Base-by-base conservation (phyloP, 2,113 vertebrate species). In the Semicossyphus pulcher region DNA sequence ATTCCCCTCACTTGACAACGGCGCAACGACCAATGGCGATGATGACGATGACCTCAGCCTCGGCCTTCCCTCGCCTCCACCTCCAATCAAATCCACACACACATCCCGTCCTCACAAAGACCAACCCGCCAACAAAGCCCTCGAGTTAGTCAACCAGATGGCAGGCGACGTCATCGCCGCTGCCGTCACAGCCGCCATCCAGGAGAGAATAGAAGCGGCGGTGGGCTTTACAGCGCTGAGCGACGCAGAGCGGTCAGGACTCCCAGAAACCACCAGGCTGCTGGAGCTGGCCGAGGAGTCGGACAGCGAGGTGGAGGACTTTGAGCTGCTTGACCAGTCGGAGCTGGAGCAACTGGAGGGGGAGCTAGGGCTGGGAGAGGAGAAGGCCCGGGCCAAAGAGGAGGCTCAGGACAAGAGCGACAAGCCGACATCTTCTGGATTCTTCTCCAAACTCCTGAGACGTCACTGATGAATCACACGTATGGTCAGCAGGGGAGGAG, bases 291-390 rank as follows among this genome's bases (percentile, higher is more conserved):
- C 68, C 0, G 95, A 97, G 76, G 96, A 98, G 74, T 96, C 97
- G 44, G 98, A 98, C 91, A 94, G 95, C 4, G 98, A 99, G 36
- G 95, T 96, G 66, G 97, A 99, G 86, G 98, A 98, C 93, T 99
- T 99, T 90, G 98, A 99, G 95, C 94, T 99, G 81, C 94, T 99
- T 85, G 97, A 99, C 89, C 97, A 99, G 91, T 97, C 97, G 3
- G 98, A 99, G 95, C 94, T 99, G 67, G 97, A 99, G 90, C 96
- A 97, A 53, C 95, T 98, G 80, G 96, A 97, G 82, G 94, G 92
- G n/a, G 97, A 98, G 78, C 52, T 97, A 86, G 95, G 94, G 75
- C 94, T 96, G 76, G 89, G 92, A 4, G 85, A 75, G 63, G 20
- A 54, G 63, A 81, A 89, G 90, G 56, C 81, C 87, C 29, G 72